Base-by-base conservation (phyloP, 2,888 invertebrate genomes). In the Furcula furcula region DNA sequence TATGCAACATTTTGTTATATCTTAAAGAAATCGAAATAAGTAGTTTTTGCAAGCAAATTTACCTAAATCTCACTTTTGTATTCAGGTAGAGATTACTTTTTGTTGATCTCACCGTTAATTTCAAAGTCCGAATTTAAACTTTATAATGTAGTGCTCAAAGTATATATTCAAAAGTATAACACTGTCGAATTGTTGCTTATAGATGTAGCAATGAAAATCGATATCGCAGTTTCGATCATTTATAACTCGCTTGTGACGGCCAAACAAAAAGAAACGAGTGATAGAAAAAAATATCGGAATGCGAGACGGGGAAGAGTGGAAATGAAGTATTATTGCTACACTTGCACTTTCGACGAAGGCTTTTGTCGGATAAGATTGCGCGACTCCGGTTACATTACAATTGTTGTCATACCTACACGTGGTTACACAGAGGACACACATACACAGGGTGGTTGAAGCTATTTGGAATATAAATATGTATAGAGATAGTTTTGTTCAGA, bases 281-380 rank as follows among this genome's bases (percentile, higher is more conserved):
- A 50, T 55, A 70, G 66, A 85, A 85, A 83, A 23, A 84, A 79
- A 63, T 64, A 51, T 56, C 57, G 78, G 83, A 83, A 84, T 78
- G 72, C 61, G 68, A 69, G 55, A 65, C 67, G 69, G 65, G 44
- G 71, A 67, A 71, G 69, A 78, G 77, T 73, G 76, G 78, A 82
- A 82, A 82, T 80, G 74, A 82, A 82, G 83, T 79, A 83, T 83
- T 83, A 80, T 85, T 77, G 83, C 73, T 79, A 86, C 89, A 89
- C 89, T 89, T 89, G 87, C 89, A 85, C 87, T 89, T 87, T 89
- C 84, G 64, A 73, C 72, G 65, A 68, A 56, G 65, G 62, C 67
- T 63, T 69, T 72, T 67, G 68, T 68, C 52, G 54, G 52, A 57
- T 74, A 71, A 46, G 51, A 64, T 78, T 69, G 63, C 78, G 40